Base-by-base conservation (phyloP, 2,113 vertebrate genomes). In the Chauna torquata region DNA sequence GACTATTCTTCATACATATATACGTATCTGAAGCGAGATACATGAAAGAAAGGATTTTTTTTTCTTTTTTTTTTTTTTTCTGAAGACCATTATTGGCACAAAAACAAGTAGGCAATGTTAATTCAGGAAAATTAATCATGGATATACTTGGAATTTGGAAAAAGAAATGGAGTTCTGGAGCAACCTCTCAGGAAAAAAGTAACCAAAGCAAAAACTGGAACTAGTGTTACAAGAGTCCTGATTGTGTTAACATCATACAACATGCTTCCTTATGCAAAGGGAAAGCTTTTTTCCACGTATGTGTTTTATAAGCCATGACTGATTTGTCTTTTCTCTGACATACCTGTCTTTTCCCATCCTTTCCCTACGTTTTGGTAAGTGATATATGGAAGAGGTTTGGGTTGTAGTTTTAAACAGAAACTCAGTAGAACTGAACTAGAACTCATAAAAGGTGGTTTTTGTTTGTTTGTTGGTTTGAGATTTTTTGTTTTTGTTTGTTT, bases 401-500 rank as follows among this genome's bases (percentile, higher is more conserved):
- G 17, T 25, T 70, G 11, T 36, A 75, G 22, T 94, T 85, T 78
- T 61, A 78, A 66, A 34, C 28, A 6, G 4, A 66, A 90, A 16
- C 34, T 58, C 34, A 79, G 20, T 4, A 28, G 20, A 78, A 59
- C 16, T 42, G 4, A 78, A 44, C 3, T 61, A 16, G 30, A 61
- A 65, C 42, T 70, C 9, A 19, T n/a, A n/a, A 23, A 11, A 38
- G 4, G 20, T 27, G 49, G 14, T 1, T 8, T 42, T 27, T 28
- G 10, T 2, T 0, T n/a, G 16, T 38, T 79, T 7, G 27, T 42
- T 34, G n/a, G n/a, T n/a, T n/a, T n/a, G n/a, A n/a, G n/a, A 34
- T 58, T 19, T 58, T 19, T 12, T 32, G 16, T 4, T 57, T 5
- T 11, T 47, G 47, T 20, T 47, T 34, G 9, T 12, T 58, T 11